These are phyloP conservation scores for Drosophila baimaii DNA, from an alignment of 1,140 invertebrate genomes.

Conservation along the genomic window DNA sequence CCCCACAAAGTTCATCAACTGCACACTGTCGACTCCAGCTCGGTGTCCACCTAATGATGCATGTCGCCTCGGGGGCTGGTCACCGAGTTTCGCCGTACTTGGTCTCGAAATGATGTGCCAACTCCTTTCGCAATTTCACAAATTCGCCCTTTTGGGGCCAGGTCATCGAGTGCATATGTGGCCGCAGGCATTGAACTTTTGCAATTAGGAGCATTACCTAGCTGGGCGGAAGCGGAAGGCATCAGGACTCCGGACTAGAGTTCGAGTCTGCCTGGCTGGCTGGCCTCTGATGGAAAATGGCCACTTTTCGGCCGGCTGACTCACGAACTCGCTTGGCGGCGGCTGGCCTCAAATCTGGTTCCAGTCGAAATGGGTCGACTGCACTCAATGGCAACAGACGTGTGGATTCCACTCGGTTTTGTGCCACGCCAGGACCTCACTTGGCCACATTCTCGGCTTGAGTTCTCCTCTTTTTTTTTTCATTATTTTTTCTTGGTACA, in stretches of 20 bases:
- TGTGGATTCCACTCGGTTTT: conserved; percentile 36
- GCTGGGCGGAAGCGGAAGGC: conserved; percentile 52
- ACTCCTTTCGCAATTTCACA: conserved; percentile 29
- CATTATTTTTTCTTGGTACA: conserved; percentile 26
- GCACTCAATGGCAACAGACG: conserved; percentile 68
- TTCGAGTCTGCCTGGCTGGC: conserved; percentile 3
- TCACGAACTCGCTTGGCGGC: conserved; percentile 14
- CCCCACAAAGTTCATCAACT: conserved; percentile 37
- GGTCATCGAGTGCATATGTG: conserved; percentile 41
- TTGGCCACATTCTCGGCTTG: neutral
- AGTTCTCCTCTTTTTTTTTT: conserved; percentile 23
- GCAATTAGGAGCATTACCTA: conserved; percentile 76
- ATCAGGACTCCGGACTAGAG: conserved; percentile 40
- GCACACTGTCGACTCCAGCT: conserved; percentile 33
- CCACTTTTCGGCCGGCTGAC: conserved; percentile 43
- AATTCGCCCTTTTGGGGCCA: conserved; percentile 15
- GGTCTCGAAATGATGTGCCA: conserved; percentile 50
- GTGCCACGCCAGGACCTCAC: conserved; percentile 11
- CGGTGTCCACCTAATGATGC: conserved; percentile 48
- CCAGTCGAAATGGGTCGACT: conserved; percentile 63
- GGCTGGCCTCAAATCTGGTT: conserved; percentile 53
- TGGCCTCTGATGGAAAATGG: conserved; percentile 54
- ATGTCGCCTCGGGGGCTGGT: conserved; percentile 33
- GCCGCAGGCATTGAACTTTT: conserved; percentile 71
- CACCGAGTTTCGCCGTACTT: conserved; percentile 48